Evolutionary conservation across 2,113 vertebrate species (phyloP).

Genomic region (Psittacula cyanocephala): DNA sequence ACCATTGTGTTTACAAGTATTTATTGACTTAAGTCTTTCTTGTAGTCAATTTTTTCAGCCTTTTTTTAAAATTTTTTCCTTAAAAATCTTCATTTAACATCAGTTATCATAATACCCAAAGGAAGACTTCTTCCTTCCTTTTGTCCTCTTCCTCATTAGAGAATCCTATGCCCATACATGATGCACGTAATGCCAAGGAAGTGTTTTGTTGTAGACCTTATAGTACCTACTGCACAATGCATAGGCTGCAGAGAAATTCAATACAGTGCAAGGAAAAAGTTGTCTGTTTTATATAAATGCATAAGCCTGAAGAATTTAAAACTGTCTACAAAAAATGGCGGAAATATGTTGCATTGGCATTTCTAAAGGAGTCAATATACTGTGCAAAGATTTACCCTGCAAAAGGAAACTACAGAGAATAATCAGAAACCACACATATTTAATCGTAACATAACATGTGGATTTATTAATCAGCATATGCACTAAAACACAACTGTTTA

Average conservation of each 20-base stretch:
- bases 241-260: background rate
- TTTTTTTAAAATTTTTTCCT: background rate
- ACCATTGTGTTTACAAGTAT: background rate
- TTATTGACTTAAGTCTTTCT: background rate
- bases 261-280: background rate
- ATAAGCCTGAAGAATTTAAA: constrained; percentile 24
- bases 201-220: background rate
- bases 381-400: background rate
- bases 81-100: background rate
- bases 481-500: background rate
- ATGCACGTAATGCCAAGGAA: background rate
- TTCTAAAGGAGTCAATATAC: background rate
- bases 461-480: background rate
- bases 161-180: background rate
- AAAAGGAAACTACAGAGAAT: background rate
- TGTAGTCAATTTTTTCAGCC: background rate
- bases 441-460: background rate
- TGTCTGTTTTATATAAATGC: constrained; percentile 5
- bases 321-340: background rate
- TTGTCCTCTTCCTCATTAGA: background rate
- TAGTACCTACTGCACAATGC: background rate
- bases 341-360: background rate
- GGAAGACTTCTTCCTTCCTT: background rate
- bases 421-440: background rate
- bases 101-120: background rate